Percentiles rank a stretch among this genome's conserved stretches.
These are phyloP conservation scores for Diploptera punctata DNA, from an alignment of 2,888 invertebrate genomes.

Conservation along the genomic window DNA sequence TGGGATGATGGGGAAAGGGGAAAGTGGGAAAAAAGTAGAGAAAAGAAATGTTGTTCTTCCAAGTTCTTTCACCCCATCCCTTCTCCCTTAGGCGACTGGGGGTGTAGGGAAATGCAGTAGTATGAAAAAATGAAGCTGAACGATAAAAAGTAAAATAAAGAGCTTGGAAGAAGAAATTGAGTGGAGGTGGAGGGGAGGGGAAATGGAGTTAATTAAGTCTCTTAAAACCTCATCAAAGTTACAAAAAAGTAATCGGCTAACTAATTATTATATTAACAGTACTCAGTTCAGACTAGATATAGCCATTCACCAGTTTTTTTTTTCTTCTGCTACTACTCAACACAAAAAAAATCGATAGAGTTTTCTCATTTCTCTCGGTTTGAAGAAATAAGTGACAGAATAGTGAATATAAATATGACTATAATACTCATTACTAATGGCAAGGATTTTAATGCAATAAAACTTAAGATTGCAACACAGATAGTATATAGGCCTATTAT, in stretches of 20 bases:
- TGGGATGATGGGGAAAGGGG: neutral
- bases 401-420: too few relatives aligned
- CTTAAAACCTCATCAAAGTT: constrained; percentile 37
- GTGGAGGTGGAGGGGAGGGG: neutral
- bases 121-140: constrained; percentile 12
- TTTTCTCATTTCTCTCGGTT: too few relatives aligned
- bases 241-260: constrained; percentile 38
- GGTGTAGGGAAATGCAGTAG: constrained; percentile 17
- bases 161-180: neutral
- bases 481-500: too few relatives aligned
- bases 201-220: constrained; percentile 36
- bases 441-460: too few relatives aligned
- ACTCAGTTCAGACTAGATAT: neutral
- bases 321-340: too few relatives aligned
- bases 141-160: constrained; percentile 22
- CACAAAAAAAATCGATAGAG: too few relatives aligned
- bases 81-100: constrained; percentile 32
- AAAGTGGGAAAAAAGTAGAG: constrained; percentile 25
- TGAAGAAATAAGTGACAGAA: too few relatives aligned
- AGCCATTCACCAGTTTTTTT: neutral
- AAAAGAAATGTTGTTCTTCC: constrained; percentile 37
- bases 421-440: too few relatives aligned
- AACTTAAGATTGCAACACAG: too few relatives aligned
- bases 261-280: constrained; percentile 37
- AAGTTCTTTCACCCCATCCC: constrained; percentile 26